Conservation (phyloP, 2,888 invertebrate species). For the Eledone cirrhosa region DNA sequence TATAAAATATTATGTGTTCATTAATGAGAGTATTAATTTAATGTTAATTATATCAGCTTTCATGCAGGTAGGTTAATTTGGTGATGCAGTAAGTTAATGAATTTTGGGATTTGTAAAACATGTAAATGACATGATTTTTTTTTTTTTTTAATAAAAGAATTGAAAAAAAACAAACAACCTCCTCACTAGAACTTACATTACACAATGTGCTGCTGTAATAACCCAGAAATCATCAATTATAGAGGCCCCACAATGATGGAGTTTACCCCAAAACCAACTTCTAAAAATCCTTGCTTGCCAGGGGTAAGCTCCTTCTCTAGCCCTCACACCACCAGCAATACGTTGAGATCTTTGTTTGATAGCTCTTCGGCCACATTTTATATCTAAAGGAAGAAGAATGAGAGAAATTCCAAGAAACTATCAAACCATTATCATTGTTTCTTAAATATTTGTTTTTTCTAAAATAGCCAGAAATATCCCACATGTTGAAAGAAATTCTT, state of each 20-base stretch:
- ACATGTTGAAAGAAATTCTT: no score
- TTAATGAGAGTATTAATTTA: no score
- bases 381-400: not conserved
- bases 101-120: no score
- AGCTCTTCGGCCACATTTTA: conserved; percentile 23
- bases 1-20: no score
- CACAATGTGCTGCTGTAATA: conserved; percentile 73
- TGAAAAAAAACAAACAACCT: no score
- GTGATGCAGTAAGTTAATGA: no score
- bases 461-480: no score
- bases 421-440: not conserved
- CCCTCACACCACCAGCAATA: conserved; percentile 29
- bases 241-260: conserved; percentile 75
- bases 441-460: no score
- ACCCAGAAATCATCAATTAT: conserved; percentile 75
- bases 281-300: conserved; percentile 33
- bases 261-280: not conserved
- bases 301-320: conserved; percentile 30
- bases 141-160: no score
- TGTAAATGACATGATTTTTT: no score
- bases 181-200: conserved; percentile 68
- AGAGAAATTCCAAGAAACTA: not conserved
- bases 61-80: no score
- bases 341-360: conserved; percentile 29
- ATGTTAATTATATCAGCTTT: no score